These are phyloP conservation scores for Onychorhynchus coronatus DNA, from an alignment of 2,113 vertebrate species.

Conservation along the genomic window DNA sequence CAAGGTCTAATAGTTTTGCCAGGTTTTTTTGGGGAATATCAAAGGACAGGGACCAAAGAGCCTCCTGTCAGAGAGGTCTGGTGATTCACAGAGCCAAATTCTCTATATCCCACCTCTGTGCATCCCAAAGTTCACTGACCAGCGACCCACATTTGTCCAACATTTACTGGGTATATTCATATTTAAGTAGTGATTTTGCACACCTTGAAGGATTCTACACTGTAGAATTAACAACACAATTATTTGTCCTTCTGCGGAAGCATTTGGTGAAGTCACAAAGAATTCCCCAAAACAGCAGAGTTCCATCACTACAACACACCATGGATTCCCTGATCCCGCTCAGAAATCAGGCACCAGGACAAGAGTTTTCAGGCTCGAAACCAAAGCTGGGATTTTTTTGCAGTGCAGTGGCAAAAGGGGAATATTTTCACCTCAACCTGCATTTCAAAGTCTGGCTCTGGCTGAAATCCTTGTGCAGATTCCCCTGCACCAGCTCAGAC, in stretches of 20 bases:
- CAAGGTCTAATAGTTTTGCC: neutral
- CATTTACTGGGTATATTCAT: neutral
- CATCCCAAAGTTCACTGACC: neutral
- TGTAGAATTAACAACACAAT: accelerated
- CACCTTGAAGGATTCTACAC: neutral
- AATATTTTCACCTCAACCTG: neutral
- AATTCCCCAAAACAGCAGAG: neutral
- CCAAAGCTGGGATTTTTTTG: neutral
- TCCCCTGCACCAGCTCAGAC: neutral
- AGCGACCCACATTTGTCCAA: neutral
- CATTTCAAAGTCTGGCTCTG: neutral
- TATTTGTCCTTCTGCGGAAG: neutral
- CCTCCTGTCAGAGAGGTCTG: neutral
- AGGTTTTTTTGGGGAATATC: neutral
- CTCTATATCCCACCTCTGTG: neutral
- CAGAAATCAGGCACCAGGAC: neutral
- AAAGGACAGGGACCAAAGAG: neutral
- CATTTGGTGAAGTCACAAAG: neutral
- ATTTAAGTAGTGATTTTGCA: neutral
- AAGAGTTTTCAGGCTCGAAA: neutral
- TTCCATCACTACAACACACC: neutral
- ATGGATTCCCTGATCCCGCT: neutral
- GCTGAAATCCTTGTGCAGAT: neutral
- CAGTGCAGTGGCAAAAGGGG: neutral
- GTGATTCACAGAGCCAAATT: neutral